Percentiles rank a stretch among this genome's conserved stretches.
Evolutionary conservation across 2,888 invertebrate species (phyloP).

Genomic region (Muscina levida): DNA sequence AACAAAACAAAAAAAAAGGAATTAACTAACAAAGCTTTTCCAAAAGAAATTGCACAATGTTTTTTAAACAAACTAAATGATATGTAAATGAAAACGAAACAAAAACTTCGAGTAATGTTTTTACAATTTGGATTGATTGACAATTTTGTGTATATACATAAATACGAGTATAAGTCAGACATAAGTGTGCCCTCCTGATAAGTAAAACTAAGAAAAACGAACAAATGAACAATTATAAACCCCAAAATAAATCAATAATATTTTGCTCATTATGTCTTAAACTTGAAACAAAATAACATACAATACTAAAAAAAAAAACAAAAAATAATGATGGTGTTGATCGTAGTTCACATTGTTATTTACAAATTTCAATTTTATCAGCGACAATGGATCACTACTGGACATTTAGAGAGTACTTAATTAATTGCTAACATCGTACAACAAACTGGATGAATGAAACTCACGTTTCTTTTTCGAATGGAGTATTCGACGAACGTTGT

Average conservation of each 20-base stretch:
- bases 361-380: constrained; percentile 49
- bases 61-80: constrained; percentile 17
- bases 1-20: constrained; percentile 22
- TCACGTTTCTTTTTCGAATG: constrained; percentile 28
- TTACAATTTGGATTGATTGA: constrained; percentile 24
- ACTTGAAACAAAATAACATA: too few relatives aligned
- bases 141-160: constrained; percentile 42
- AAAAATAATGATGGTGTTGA: constrained; percentile 35
- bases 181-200: constrained; percentile 62
- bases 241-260: constrained; percentile 37
- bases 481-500: constrained; percentile 45
- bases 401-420: constrained; percentile 27
- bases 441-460: not conserved
- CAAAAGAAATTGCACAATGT: constrained; percentile 33
- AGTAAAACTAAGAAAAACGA: constrained; percentile 31
- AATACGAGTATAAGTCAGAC: constrained; percentile 10
- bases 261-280: constrained; percentile 56
- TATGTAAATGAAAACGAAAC: not conserved
- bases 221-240: constrained; percentile 21
- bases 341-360: constrained; percentile 51
- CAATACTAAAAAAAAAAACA: too few relatives aligned
- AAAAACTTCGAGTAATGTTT: constrained; percentile 18
- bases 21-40: constrained; percentile 39
- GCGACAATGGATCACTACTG: constrained; percentile 12
- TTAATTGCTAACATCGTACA: constrained; percentile 18